Evolutionary conservation across 2,888 invertebrate species (phyloP).

Genomic region (Biston stratarius): DNA sequence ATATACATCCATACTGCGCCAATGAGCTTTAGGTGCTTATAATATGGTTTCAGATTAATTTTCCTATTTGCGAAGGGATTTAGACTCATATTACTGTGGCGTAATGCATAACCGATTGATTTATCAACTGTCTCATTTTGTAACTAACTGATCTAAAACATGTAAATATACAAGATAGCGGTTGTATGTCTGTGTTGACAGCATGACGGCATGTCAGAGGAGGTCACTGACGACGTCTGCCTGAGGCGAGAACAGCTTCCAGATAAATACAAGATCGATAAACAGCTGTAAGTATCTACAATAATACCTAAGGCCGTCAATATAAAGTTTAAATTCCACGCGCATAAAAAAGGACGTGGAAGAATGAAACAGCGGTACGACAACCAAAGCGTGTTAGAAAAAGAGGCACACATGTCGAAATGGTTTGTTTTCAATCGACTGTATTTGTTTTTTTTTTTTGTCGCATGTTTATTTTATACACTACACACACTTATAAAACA

Average conservation of each 20-base stretch:
- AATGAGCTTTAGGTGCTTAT: no score
- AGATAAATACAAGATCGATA: conserved; percentile 65
- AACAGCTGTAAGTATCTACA: conserved; percentile 58
- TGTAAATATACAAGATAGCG: conserved; percentile 57
- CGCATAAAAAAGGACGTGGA: background rate
- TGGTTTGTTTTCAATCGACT: background rate
- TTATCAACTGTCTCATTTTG: conserved; percentile 16
- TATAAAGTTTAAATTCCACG: background rate
- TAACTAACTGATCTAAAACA: conserved; percentile 40
- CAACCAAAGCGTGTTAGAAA: background rate
- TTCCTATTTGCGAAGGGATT: background rate
- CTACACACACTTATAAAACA: background rate
- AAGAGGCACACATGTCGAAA: background rate
- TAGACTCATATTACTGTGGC: background rate
- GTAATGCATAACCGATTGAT: conserved; percentile 7
- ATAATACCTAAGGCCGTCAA: background rate
- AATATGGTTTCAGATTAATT: no score
- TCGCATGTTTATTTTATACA: conserved; percentile 1
- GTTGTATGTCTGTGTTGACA: conserved; percentile 74
- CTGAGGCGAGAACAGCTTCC: conserved; percentile 59
- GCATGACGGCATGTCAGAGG: conserved; percentile 71
- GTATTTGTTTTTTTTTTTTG: background rate
- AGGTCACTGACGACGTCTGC: conserved; percentile 60
- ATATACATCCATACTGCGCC: no score
- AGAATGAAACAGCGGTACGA: background rate